A percentile compares a stretch with the other conserved stretches of the same genome.
phyloP scores from a whole-genome alignment of 2,113 vertebrate genomes.

The Tonatia bakeri region DNA sequence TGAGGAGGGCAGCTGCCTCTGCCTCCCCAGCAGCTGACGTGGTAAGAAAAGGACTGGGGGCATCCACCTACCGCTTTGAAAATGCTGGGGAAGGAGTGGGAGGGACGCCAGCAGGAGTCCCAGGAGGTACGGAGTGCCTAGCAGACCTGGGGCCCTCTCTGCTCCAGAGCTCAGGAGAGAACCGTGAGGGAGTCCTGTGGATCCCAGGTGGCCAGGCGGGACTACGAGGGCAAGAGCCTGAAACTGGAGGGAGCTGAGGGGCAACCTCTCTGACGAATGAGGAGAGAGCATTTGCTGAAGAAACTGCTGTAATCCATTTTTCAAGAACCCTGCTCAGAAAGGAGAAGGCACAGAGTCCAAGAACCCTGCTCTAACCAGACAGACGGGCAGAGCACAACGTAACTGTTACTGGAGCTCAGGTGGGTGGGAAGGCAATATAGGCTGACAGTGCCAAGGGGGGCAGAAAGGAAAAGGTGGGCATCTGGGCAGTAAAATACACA shows the following conservation, averaged over 20 bases:
- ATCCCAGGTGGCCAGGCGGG: no score
- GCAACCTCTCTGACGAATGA: background rate
- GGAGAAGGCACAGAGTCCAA: background rate
- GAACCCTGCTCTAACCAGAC: background rate
- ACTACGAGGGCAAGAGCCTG: background rate
- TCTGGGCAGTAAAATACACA: background rate
- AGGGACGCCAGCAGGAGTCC: accelerated
- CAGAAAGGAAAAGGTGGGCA: background rate
- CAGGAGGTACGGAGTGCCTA: background rate
- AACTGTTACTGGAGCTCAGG: background rate
- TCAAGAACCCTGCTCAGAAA: background rate
- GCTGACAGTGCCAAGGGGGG: background rate
- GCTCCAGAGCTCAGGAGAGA: background rate
- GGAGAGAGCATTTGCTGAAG: background rate
- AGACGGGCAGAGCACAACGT: background rate
- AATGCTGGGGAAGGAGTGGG: background rate
- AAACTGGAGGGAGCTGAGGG: background rate
- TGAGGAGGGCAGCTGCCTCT: background rate
- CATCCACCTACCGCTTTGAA: background rate
- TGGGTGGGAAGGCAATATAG: background rate
- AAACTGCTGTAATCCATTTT: background rate
- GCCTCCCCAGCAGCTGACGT: no score
- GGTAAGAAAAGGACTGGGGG: background rate
- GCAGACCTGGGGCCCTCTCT: background rate
- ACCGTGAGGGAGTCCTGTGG: background rate